Percentiles rank a stretch among this genome's conserved stretches.
Evolutionary conservation across 1,140 invertebrate genomes (phyloP).

Genomic region (Homalodisca vitripennis): DNA sequence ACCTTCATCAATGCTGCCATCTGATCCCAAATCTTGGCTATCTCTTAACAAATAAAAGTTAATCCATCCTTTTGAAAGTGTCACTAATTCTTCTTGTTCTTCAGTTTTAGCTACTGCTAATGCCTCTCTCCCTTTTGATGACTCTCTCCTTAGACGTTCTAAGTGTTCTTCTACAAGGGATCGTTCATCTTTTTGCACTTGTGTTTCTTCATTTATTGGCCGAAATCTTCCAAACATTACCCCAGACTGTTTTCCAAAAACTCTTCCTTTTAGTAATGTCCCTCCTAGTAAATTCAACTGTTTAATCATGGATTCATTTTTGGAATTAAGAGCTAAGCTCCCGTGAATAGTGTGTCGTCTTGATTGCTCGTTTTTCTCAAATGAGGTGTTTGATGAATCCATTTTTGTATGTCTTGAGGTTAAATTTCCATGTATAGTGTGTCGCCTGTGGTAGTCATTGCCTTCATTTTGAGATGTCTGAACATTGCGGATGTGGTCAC

Average conservation of each 20-base stretch:
- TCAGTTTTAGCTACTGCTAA: constrained; percentile 20
- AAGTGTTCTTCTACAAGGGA: constrained; percentile 23
- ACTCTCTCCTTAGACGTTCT: constrained; percentile 23
- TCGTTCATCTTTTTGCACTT: constrained; percentile 30
- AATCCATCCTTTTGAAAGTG: constrained; percentile 46
- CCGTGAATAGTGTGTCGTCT: constrained; percentile 31
- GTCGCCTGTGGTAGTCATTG: neutral
- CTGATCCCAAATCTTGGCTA: constrained; percentile 37
- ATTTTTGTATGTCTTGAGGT: constrained; percentile 12
- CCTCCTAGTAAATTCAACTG: constrained; percentile 28
- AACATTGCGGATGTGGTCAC: constrained; percentile 5
- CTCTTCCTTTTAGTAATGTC: constrained; percentile 25
- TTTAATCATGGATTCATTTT: neutral
- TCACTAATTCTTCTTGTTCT: constrained; percentile 42
- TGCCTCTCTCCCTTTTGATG: constrained; percentile 29
- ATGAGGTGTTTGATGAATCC: neutral
- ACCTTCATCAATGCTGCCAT: constrained; percentile 32
- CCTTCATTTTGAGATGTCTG: neutral
- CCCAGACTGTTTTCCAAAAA: constrained; percentile 28
- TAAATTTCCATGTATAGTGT: constrained; percentile 30
- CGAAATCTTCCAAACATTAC: constrained; percentile 33
- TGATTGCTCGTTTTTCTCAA: constrained; percentile 26
- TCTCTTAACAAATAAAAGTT: constrained; percentile 45
- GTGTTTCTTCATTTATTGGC: constrained; percentile 30
- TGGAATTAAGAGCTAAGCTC: neutral